These are phyloP conservation scores for Petrocephalus sullivani DNA, from an alignment of 2,797 vertebrate species.

Conservation along the genomic window DNA sequence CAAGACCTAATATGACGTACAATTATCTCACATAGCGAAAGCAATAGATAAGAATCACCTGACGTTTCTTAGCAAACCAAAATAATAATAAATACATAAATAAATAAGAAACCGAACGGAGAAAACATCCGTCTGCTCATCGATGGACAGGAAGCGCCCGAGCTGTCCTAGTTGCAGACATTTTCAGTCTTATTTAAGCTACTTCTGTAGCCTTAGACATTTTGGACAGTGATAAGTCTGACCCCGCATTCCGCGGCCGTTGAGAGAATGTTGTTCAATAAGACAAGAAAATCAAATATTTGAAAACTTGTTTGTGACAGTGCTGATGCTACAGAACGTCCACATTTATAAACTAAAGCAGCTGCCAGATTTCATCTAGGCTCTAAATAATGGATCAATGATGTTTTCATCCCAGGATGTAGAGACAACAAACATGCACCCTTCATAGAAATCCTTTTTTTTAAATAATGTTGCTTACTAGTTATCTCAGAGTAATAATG, in stretches of 20 bases:
- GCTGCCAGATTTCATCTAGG: slow-evolving; percentile 18
- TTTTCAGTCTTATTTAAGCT: neutral
- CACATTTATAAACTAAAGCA: neutral
- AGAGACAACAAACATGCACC: slow-evolving; percentile 17
- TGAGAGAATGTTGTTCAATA: neutral
- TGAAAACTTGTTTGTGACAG: slow-evolving; percentile 17
- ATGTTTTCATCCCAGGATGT: slow-evolving; percentile 12
- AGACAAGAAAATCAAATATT: neutral
- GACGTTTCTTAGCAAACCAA: too few species aligned
- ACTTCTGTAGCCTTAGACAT: neutral
- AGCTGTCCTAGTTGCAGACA: neutral
- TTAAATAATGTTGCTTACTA: neutral
- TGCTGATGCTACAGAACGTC: neutral
- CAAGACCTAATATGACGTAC: neutral
- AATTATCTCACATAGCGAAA: neutral
- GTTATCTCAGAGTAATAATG: neutral
- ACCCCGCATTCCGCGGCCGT: neutral
- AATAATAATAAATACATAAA: neutral
- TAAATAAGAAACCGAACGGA: neutral
- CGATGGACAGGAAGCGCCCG: neutral
- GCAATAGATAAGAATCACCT: too few species aligned
- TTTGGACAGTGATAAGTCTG: neutral
- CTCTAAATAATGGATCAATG: slow-evolving; percentile 33
- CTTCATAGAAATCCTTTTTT: slow-evolving; percentile 26
- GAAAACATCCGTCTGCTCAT: neutral